Evolutionary conservation across 2,797 vertebrate genomes (phyloP).

Genomic region (Dipus sagitta): DNA sequence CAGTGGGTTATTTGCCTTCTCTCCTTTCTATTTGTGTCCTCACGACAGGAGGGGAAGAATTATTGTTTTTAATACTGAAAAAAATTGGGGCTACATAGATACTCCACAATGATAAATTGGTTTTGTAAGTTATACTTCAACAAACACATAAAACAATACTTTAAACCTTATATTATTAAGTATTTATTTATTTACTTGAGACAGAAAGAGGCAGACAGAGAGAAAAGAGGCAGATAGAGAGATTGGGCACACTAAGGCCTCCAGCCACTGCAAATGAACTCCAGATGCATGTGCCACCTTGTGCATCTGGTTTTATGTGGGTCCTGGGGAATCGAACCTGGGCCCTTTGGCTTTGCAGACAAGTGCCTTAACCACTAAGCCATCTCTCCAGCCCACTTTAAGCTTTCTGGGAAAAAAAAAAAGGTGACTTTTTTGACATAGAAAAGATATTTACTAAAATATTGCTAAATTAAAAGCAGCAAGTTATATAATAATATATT

Average conservation of each 20-base stretch:
- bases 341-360: too few species aligned
- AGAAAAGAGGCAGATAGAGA: too few species aligned
- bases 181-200: too few species aligned
- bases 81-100: not conserved
- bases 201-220: too few species aligned
- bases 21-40: not conserved
- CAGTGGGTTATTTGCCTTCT: not conserved
- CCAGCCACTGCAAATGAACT: too few species aligned
- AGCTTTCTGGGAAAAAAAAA: too few species aligned
- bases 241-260: too few species aligned
- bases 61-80: constrained; percentile 58
- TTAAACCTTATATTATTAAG: not conserved
- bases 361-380: too few species aligned
- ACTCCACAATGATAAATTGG: constrained; percentile 42
- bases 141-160: constrained; percentile 39
- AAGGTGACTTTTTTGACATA: not conserved
- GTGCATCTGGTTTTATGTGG: too few species aligned
- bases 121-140: constrained; percentile 52
- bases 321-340: too few species aligned
- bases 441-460: constrained; percentile 51
- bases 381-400: too few species aligned
- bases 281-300: too few species aligned
- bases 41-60: not conserved
- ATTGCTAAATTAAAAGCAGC: constrained; percentile 50
- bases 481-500: constrained; percentile 54